A percentile compares a stretch with the other conserved stretches of the same genome.
Conservation (phyloP, 2,113 vertebrate species). For the Leptocoma aspasia region DNA sequence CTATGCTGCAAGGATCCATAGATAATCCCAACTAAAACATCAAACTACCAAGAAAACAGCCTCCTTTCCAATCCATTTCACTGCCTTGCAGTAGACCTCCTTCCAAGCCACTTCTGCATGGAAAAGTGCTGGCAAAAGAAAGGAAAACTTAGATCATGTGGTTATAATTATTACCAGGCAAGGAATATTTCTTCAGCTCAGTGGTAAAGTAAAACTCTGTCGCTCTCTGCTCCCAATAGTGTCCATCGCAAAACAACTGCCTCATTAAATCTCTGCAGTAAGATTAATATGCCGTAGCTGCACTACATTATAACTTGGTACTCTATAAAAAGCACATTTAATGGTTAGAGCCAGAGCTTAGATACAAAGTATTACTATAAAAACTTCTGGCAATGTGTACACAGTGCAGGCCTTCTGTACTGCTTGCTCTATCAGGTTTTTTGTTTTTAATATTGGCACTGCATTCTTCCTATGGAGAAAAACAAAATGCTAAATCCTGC, state of each 20-base stretch:
- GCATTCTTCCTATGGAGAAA: conserved; percentile 39
- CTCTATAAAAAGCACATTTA: conserved; percentile 86
- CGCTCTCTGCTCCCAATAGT: conserved; percentile 86
- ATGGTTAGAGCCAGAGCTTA: conserved; percentile 79
- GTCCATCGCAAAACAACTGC: conserved; percentile 89
- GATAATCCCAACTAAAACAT: conserved; percentile 74
- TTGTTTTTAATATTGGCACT: conserved; percentile 6
- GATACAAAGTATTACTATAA: conserved; percentile 83
- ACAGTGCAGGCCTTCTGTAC: conserved; percentile 55
- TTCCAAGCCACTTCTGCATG: conserved; percentile 80
- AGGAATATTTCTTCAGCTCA: conserved; percentile 83
- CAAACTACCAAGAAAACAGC: conserved; percentile 74
- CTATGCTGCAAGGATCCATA: conserved; percentile 62
- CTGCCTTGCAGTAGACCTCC: conserved; percentile 73
- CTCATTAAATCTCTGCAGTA: conserved; percentile 94
- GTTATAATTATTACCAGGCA: conserved; percentile 94
- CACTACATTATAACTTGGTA: conserved; percentile 86
- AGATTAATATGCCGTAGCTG: conserved; percentile 85
- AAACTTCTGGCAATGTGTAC: conserved; percentile 73
- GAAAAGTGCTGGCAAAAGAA: conserved; percentile 79
- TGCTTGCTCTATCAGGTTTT: conserved; percentile 46
- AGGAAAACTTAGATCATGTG: conserved; percentile 87
- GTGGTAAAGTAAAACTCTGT: conserved; percentile 89
- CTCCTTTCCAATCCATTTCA: conserved; percentile 75
- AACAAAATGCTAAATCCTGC: neutral